A percentile compares a stretch with the other conserved stretches of the same genome.
Evolutionary conservation across 2,888 invertebrate genomes (phyloP).

Genomic region (Cheilosia scutellata): DNA sequence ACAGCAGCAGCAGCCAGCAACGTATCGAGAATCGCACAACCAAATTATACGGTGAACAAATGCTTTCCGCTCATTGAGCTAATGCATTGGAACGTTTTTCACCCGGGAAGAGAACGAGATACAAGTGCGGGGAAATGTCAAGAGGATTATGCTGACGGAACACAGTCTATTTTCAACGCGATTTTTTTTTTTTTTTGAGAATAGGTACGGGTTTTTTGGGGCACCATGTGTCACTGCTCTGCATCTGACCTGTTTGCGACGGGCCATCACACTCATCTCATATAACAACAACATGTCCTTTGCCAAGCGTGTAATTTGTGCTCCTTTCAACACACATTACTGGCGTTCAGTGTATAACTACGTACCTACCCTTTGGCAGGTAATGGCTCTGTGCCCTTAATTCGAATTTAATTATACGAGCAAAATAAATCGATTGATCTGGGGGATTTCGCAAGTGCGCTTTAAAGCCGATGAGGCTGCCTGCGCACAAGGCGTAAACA

Average conservation of each 20-base stretch:
- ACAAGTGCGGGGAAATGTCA: conserved; percentile 14
- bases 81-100: conserved; percentile 58
- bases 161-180: background rate
- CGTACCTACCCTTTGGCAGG: background rate
- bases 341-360: conserved; percentile 5
- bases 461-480: conserved; percentile 42
- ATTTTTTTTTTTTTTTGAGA: background rate
- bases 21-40: conserved; percentile 22
- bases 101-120: conserved; percentile 8
- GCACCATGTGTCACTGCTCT: background rate
- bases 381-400: conserved; percentile 60
- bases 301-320: conserved; percentile 25
- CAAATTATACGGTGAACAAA: conserved; percentile 61
- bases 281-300: conserved; percentile 19
- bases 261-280: conserved; percentile 30
- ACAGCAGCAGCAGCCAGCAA: conserved; percentile 16
- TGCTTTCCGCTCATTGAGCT: conserved; percentile 69
- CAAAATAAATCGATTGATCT: conserved; percentile 61
- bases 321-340: conserved; percentile 40
- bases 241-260: conserved; percentile 7
- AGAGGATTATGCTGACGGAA: background rate
- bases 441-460: conserved; percentile 16
- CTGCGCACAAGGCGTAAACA: conserved; percentile 60
- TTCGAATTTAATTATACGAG: conserved; percentile 71
- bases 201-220: background rate